A percentile compares a stretch with the other conserved stretches of the same genome.
phyloP scores from a whole-genome alignment of 2,113 vertebrate species.

The Neopipo cinnamomea region DNA sequence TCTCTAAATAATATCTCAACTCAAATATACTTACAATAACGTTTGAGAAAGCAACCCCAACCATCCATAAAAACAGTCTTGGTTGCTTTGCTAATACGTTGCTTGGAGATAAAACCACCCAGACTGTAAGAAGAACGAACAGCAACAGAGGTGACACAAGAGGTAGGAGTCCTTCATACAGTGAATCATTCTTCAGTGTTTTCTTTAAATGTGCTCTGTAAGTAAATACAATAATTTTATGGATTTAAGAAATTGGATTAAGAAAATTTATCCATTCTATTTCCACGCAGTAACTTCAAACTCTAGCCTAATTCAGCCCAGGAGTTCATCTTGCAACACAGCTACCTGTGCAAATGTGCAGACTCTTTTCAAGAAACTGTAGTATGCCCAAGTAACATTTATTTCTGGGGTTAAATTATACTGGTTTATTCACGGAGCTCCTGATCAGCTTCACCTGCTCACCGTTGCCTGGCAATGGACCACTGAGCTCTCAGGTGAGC shows the following conservation, averaged over 20 bases:
- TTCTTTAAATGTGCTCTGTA: constrained; percentile 59
- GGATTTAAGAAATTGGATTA: background rate
- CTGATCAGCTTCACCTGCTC: background rate
- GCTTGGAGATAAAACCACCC: constrained; percentile 54
- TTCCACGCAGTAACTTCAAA: background rate
- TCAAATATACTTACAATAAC: constrained; percentile 55
- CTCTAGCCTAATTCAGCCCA: background rate
- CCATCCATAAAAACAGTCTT: constrained; percentile 63
- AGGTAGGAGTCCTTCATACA: constrained; percentile 64
- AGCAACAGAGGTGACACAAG: constrained; percentile 60
- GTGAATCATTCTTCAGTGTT: constrained; percentile 48
- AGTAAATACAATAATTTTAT: constrained; percentile 23
- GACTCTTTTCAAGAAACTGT: background rate
- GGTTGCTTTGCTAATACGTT: constrained; percentile 50
- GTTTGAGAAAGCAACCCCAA: constrained; percentile 60
- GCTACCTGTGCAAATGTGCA: background rate
- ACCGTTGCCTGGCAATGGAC: background rate
- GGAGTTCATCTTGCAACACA: background rate
- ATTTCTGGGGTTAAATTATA: background rate
- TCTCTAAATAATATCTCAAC: background rate
- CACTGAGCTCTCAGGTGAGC: background rate
- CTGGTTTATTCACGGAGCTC: background rate
- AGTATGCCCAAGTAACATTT: background rate
- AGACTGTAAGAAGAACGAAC: constrained; percentile 52
- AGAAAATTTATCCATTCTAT: background rate